phyloP scores from a whole-genome alignment of 2,113 vertebrate genomes.

The Acanthochromis polyacanthus region DNA sequence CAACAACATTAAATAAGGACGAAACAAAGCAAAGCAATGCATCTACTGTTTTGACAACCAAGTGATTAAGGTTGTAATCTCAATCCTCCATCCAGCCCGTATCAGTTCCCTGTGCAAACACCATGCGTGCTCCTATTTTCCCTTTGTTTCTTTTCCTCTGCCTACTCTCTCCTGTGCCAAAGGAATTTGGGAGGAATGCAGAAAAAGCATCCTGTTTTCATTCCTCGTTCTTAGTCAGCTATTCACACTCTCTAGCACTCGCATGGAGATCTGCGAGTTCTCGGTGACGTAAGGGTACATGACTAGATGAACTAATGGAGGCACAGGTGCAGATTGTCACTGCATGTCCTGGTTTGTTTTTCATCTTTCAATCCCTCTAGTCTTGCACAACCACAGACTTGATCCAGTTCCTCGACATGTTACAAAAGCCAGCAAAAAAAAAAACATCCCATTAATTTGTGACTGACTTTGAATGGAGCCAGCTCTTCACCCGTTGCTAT shows the following conservation, averaged over 20 bases:
- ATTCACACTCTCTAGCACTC: slow-evolving; percentile 41
- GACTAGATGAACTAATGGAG: slow-evolving; percentile 1
- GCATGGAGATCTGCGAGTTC: slow-evolving; percentile 28
- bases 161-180: slow-evolving; percentile 66
- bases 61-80: slow-evolving; percentile 83
- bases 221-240: slow-evolving; percentile 74
- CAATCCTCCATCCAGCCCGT: slow-evolving; percentile 78
- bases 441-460: neutral
- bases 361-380: neutral
- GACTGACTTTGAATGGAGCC: neutral
- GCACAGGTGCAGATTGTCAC: slow-evolving; percentile 29
- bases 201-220: slow-evolving; percentile 90
- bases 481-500: neutral
- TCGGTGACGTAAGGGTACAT: slow-evolving; percentile 53
- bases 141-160: slow-evolving; percentile 72
- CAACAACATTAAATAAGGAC: slow-evolving; percentile 21
- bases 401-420: neutral
- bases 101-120: slow-evolving; percentile 69
- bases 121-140: slow-evolving; percentile 73
- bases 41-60: slow-evolving; percentile 76
- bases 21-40: slow-evolving; percentile 66
- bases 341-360: neutral
- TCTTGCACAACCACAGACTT: too few species aligned
- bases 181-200: slow-evolving; percentile 86
- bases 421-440: neutral